Evolutionary conservation across 1,140 invertebrate genomes (phyloP), one percentile per base, ranked within the genome.

Genomic region (Drosophila hydei): DNA sequence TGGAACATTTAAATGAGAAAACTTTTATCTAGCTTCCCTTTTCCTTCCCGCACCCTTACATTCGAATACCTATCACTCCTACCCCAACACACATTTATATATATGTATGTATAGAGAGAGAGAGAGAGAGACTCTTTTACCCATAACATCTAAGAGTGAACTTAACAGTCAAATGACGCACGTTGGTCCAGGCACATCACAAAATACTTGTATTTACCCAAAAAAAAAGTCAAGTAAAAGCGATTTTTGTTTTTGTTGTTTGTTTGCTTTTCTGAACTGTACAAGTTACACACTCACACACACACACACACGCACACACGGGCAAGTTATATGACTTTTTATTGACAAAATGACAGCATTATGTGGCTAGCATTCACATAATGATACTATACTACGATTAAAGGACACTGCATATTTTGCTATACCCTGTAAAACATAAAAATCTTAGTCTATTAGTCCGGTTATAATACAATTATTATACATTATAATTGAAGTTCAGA

Each of bases 1-100:
- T 72, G 73, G 56, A 76, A 76, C 70, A 76, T 76, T 76, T 76
- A 72, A 76, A 76, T 76, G 70, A 76, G 73, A 76, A 72, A 76
- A 76, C 69, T 76, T 76, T 76, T 76, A 72, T 72, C 58, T 38
- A 61, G 23, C 27, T 47, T 45, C 6, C 11, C 16, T n/a, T n/a
- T n/a, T n/a, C 5, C 3, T 38, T 9, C 27, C 25, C 23, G n/a
- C 30, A 36, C n/a, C 9, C 43, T 12, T 50, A 18, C 54, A 48
- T 2, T 33, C 30, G 30, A 0, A 33, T 11, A 33, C 30, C 30
- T 33, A 33, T 33, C 60, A 56, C 50, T 6, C 38, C 9, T 8
- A 14, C 38, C 36, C 36, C 36, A 14, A 52, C 54, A 65, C 33
- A n/a, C n/a, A n/a, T n/a, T n/a, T n/a, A n/a, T n/a, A n/a, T n/a